Conservation (phyloP, 2,888 invertebrate species). For the Nemotelus pantherinus region DNA sequence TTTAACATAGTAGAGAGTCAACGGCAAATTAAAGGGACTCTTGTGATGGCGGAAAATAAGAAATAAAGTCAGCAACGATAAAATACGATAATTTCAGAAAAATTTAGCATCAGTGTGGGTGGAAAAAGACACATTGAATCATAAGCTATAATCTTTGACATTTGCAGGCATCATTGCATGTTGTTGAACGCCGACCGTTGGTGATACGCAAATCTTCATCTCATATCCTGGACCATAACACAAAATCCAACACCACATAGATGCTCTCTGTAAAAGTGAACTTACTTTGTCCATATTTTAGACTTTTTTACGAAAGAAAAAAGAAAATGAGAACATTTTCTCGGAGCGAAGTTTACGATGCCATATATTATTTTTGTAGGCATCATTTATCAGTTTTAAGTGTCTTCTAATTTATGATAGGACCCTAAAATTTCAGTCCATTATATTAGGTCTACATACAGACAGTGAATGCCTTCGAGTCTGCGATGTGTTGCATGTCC, state of each 20-base stretch:
- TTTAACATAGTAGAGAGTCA: neutral
- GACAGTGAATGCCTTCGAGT: neutral
- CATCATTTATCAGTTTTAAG: conserved; percentile 44
- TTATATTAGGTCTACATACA: conserved; percentile 4
- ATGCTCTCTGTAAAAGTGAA: conserved; percentile 11
- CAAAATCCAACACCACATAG: neutral
- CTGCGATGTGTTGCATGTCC: neutral
- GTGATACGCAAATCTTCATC: neutral
- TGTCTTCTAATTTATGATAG: conserved; percentile 43
- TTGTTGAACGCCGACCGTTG: no score
- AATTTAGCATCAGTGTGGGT: neutral
- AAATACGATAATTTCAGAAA: conserved; percentile 10
- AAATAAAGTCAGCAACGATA: neutral
- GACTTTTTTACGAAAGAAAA: neutral
- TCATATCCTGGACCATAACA: neutral
- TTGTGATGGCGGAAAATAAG: neutral
- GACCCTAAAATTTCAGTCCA: conserved; percentile 15
- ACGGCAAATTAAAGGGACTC: neutral
- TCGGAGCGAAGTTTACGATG: conserved; percentile 26
- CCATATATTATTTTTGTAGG: conserved; percentile 42
- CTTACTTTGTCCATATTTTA: conserved; percentile 28
- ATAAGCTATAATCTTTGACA: no score
- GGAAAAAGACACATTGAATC: neutral
- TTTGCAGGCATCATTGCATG: no score
- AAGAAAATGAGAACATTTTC: conserved; percentile 14